Percentiles rank a stretch among this genome's conserved stretches.
These are phyloP conservation scores for Endomychus coccineus DNA, from an alignment of 2,888 invertebrate species.

Conservation along the genomic window DNA sequence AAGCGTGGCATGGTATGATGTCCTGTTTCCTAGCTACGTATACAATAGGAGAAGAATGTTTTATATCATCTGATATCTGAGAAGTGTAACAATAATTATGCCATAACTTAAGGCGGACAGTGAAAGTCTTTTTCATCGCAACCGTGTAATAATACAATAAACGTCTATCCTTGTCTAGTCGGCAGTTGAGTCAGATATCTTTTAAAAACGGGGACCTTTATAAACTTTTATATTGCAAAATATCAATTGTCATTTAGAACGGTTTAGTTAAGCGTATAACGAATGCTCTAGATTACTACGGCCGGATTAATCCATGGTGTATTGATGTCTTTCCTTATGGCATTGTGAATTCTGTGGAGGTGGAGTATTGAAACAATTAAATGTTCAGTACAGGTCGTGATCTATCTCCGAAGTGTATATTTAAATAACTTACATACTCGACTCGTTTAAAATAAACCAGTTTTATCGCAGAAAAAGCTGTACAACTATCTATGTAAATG, in stretches of 20 bases:
- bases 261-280: too few relatives aligned
- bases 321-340: too few relatives aligned
- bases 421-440: too few relatives aligned
- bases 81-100: slow-evolving; percentile 11
- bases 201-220: slow-evolving; percentile 8
- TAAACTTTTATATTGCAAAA: slow-evolving; percentile 18
- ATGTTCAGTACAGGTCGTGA: too few relatives aligned
- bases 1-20: too few relatives aligned
- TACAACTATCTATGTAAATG: not conserved
- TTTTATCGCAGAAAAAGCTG: not conserved
- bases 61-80: slow-evolving; percentile 13
- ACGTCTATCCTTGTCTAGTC: slow-evolving; percentile 2
- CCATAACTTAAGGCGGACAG: slow-evolving; percentile 11
- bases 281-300: too few relatives aligned
- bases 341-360: too few relatives aligned
- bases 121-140: slow-evolving; percentile 15
- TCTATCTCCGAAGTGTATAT: too few relatives aligned
- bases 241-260: slow-evolving; percentile 24
- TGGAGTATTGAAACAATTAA: slow-evolving; percentile 1
- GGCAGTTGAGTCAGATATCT: not conserved
- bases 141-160: slow-evolving; percentile 7
- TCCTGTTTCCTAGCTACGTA: too few relatives aligned
- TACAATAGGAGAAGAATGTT: too few relatives aligned
- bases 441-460: not conserved
- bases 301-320: too few relatives aligned